A percentile compares a stretch with the other conserved stretches of the same genome.
These are phyloP conservation scores for Onychomys torridus DNA, from an alignment of 2,797 vertebrate genomes.

Conservation along the genomic window DNA sequence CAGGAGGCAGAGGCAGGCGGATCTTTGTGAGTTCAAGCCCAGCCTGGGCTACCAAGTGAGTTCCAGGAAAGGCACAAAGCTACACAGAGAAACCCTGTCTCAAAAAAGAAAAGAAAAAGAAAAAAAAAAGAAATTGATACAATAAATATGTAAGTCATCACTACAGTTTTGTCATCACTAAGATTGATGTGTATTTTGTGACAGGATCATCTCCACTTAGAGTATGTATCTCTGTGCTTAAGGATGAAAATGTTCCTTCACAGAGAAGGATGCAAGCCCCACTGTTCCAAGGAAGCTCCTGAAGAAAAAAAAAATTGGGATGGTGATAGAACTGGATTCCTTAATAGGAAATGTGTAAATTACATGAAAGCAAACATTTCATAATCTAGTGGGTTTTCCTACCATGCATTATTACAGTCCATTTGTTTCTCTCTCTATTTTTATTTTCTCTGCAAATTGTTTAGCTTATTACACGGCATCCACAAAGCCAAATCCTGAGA, in stretches of 20 bases:
- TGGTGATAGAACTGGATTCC: neutral
- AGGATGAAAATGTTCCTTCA: neutral
- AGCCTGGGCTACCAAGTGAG: too few relatives aligned
- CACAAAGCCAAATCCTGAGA: slow-evolving; percentile 49
- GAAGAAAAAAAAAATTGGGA: slow-evolving; percentile 23
- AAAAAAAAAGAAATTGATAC: slow-evolving; percentile 25
- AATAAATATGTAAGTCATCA: slow-evolving; percentile 3
- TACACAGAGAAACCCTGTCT: too few relatives aligned
- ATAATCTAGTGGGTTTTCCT: slow-evolving; percentile 69
- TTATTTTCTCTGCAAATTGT: slow-evolving; percentile 48
- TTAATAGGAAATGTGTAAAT: slow-evolving; percentile 57
- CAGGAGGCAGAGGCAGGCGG: too few relatives aligned
- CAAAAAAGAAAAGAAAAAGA: too few relatives aligned
- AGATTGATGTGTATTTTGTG: neutral
- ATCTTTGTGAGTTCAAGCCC: too few relatives aligned
- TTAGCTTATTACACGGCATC: neutral
- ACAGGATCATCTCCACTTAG: neutral
- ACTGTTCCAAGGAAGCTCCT: neutral
- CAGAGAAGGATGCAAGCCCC: slow-evolving; percentile 7
- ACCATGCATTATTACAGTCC: neutral
- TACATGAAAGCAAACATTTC: neutral
- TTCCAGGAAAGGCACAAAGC: too few relatives aligned
- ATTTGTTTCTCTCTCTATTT: neutral
- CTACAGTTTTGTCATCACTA: neutral
- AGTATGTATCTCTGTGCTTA: neutral